Percentiles rank a stretch among this genome's conserved stretches.
Evolutionary conservation across 1,140 invertebrate species (phyloP).

Genomic region (Paralvinella palmiformis): DNA sequence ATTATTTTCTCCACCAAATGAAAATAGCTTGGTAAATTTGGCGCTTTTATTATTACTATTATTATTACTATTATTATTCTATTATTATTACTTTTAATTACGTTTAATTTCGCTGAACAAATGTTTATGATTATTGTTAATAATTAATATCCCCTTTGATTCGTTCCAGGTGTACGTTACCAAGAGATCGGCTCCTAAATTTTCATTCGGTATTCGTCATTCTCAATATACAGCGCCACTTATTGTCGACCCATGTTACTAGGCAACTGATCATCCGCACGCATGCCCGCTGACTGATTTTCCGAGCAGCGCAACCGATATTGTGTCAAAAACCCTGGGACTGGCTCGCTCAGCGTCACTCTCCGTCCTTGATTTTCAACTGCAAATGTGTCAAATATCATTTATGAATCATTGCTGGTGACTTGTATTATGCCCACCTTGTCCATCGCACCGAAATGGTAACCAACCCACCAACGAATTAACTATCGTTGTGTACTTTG

Average conservation of each 20-base stretch:
- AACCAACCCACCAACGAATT: no score
- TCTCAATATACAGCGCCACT: constrained; percentile 61
- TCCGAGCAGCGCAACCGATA: background rate
- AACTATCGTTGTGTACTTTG: no score
- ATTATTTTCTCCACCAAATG: background rate
- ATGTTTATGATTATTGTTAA: background rate
- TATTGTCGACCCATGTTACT: constrained; percentile 36
- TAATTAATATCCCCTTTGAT: background rate
- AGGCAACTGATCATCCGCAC: constrained; percentile 15
- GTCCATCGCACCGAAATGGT: no score
- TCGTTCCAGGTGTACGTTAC: constrained; percentile 42
- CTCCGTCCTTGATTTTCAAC: background rate
- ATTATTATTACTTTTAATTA: background rate
- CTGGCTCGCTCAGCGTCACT: background rate
- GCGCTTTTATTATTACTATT: background rate
- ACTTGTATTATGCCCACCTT: background rate
- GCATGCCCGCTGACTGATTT: background rate
- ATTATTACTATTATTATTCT: background rate
- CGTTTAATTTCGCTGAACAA: no score
- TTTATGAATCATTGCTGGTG: background rate
- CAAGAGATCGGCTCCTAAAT: constrained; percentile 51
- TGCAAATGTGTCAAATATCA: background rate
- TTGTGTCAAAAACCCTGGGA: background rate
- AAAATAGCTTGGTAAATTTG: background rate
- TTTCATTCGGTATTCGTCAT: constrained; percentile 82